These are phyloP conservation scores for Macaria liturata DNA, from an alignment of 2,888 invertebrate genomes.

Conservation along the genomic window DNA sequence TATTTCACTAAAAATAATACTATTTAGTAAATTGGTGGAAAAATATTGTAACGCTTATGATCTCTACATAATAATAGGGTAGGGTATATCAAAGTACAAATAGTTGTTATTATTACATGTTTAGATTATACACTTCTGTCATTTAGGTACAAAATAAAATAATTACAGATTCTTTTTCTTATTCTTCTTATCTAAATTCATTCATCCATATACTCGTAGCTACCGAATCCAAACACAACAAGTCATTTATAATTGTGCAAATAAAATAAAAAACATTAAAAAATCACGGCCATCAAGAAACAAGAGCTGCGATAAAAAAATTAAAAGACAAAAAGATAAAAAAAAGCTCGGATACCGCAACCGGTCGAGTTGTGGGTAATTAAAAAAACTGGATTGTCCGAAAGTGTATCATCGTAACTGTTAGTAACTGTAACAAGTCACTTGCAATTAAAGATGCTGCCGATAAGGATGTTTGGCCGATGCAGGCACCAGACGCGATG, in stretches of 20 bases:
- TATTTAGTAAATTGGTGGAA: too few species aligned
- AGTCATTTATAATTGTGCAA: conserved; percentile 11
- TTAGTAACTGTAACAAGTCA: conserved; percentile 72
- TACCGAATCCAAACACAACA: conserved; percentile 3
- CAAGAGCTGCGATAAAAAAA: conserved; percentile 22
- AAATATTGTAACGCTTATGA: too few species aligned
- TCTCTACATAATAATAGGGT: too few species aligned
- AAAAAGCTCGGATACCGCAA: conserved; percentile 41
- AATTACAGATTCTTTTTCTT: too few species aligned
- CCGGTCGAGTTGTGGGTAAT: conserved; percentile 48
- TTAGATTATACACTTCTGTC: too few species aligned
- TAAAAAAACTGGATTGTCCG: conserved; percentile 63
- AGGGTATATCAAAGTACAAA: too few species aligned
- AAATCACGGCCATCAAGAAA: conserved; percentile 23
- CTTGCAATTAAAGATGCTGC: conserved; percentile 57
- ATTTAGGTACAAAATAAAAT: too few species aligned
- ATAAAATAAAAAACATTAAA: conserved; percentile 20
- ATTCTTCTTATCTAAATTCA: background rate
- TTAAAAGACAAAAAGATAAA: conserved; percentile 32
- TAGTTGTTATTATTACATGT: too few species aligned
- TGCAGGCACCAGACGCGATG: background rate
- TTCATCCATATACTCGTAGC: conserved; percentile 1
- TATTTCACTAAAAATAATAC: too few species aligned
- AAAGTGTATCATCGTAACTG: conserved; percentile 73
- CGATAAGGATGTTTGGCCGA: conserved; percentile 26